Percentiles rank a stretch among this genome's conserved stretches.
Conservation (phyloP, 2,888 invertebrate species). For the Boloria euphrosyne region DNA sequence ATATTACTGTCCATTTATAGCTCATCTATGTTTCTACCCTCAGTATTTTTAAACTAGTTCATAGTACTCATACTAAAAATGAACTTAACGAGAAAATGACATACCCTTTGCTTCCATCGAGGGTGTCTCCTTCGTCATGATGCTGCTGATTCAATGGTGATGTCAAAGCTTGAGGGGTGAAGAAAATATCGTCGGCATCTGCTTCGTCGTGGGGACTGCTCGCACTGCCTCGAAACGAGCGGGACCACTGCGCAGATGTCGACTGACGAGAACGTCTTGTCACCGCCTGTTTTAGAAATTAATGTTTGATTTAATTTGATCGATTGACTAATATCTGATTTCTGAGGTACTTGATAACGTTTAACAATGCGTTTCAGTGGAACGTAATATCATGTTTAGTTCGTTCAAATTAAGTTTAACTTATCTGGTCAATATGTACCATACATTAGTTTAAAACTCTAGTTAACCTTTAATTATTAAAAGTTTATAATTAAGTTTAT, state of each 20-base stretch:
- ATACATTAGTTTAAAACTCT: too few relatives aligned
- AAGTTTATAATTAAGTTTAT: too few relatives aligned
- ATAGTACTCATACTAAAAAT: background rate
- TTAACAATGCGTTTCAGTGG: too few relatives aligned
- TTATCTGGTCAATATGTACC: too few relatives aligned
- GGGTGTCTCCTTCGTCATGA: slow-evolving; percentile 72
- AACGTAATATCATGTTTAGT: too few relatives aligned
- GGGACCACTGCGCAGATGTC: slow-evolving; percentile 85
- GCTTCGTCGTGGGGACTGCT: slow-evolving; percentile 66
- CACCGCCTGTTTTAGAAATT: slow-evolving; percentile 64
- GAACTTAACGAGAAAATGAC: slow-evolving; percentile 47
- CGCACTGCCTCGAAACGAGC: slow-evolving; percentile 85
- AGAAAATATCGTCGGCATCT: slow-evolving; percentile 73
- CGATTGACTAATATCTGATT: too few relatives aligned
- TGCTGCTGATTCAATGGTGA: slow-evolving; percentile 79
- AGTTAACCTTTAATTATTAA: too few relatives aligned
- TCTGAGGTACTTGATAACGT: too few relatives aligned
- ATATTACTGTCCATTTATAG: too few relatives aligned
- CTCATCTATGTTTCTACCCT: background rate
- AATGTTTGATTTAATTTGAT: background rate
- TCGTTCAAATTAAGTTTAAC: too few relatives aligned
- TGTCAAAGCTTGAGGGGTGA: slow-evolving; percentile 59
- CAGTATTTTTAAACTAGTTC: too few relatives aligned
- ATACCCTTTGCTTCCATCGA: slow-evolving; percentile 69
- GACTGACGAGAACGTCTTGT: slow-evolving; percentile 83